These are phyloP conservation scores for Solea solea DNA, from an alignment of 2,113 vertebrate species.

Conservation along the genomic window DNA sequence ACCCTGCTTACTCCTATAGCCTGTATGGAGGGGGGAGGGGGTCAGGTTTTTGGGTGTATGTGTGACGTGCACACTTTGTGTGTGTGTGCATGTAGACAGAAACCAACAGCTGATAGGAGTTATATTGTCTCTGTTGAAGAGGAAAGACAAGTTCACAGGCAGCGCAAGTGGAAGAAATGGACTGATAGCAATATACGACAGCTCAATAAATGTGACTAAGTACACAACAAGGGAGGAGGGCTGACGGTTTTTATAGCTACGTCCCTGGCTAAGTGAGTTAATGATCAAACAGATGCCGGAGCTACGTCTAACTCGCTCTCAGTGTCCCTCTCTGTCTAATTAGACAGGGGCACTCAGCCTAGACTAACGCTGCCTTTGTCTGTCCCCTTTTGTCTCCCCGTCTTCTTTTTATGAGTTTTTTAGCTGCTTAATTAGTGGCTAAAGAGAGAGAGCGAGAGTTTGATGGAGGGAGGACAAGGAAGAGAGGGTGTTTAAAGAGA, in stretches of 20 bases:
- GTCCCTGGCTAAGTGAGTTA: slow-evolving; percentile 60
- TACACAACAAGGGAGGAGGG: slow-evolving; percentile 20
- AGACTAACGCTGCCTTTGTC: slow-evolving; percentile 71
- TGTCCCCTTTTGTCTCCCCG: slow-evolving; percentile 41
- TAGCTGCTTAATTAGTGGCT: slow-evolving; percentile 65
- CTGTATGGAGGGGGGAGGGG: too few relatives aligned
- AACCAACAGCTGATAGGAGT: slow-evolving; percentile 33
- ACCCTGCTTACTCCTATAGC: too few relatives aligned
- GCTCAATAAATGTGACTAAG: slow-evolving; percentile 41
- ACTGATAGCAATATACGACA: slow-evolving; percentile 5
- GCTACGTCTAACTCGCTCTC: slow-evolving; percentile 34
- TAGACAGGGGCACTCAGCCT: slow-evolving; percentile 65
- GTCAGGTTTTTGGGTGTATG: neutral
- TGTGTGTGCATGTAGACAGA: slow-evolving; percentile 35
- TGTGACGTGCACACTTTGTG: too few relatives aligned
- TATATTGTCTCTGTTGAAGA: slow-evolving; percentile 1
- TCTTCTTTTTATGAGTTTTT: slow-evolving; percentile 52
- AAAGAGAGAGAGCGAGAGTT: slow-evolving; percentile 22
- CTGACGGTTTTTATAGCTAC: slow-evolving; percentile 53
- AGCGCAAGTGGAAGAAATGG: slow-evolving; percentile 29
- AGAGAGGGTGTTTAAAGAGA: neutral
- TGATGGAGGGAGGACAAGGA: slow-evolving; percentile 14
- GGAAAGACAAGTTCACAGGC: slow-evolving; percentile 26
- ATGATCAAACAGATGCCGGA: slow-evolving; percentile 68
- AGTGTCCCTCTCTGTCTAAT: slow-evolving; percentile 53